Percentiles rank a stretch among this genome's conserved stretches.
Evolutionary conservation across 2,113 vertebrate genomes (phyloP).

Genomic region (Melanotaenia duboulayi): DNA sequence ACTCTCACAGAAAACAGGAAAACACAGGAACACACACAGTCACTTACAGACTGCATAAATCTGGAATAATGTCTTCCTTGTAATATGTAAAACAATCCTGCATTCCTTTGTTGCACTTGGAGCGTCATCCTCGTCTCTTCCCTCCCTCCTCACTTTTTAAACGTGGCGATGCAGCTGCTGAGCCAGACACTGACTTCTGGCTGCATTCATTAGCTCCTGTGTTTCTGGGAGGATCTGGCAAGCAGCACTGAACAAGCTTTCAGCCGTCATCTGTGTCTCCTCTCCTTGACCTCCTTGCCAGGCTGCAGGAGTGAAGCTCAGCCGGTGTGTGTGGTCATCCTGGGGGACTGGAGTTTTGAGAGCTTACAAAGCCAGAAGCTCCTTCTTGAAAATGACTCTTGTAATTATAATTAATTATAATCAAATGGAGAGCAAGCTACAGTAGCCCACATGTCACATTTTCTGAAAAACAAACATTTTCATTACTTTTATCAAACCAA

Average conservation of each 20-base stretch:
- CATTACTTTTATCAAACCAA: background rate
- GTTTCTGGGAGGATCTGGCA: conserved; percentile 49
- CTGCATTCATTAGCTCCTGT: conserved; percentile 59
- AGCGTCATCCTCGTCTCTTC: background rate
- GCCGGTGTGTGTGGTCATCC: conserved; percentile 46
- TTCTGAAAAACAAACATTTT: background rate
- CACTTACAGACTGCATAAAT: conserved; percentile 13
- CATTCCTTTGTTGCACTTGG: conserved; percentile 22
- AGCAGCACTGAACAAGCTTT: conserved; percentile 45
- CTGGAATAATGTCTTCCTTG: conserved; percentile 19
- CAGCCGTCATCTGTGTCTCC: conserved; percentile 54
- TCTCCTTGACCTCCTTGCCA: conserved; percentile 19
- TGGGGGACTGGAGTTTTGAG: background rate
- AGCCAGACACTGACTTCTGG: conserved; percentile 53
- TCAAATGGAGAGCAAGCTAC: background rate
- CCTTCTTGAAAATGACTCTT: conserved; percentile 12
- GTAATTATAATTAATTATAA: background rate
- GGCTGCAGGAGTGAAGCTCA: conserved; percentile 32
- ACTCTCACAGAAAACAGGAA: conserved; percentile 30
- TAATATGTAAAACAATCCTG: conserved; percentile 1
- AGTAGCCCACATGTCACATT: background rate
- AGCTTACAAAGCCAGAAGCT: background rate
- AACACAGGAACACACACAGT: conserved; percentile 13
- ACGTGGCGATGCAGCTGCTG: conserved; percentile 47
- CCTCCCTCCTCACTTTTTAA: too few relatives aligned